These are phyloP conservation scores for Fukomys damarensis DNA, from an alignment of 2,113 vertebrate species.

Conservation along the genomic window DNA sequence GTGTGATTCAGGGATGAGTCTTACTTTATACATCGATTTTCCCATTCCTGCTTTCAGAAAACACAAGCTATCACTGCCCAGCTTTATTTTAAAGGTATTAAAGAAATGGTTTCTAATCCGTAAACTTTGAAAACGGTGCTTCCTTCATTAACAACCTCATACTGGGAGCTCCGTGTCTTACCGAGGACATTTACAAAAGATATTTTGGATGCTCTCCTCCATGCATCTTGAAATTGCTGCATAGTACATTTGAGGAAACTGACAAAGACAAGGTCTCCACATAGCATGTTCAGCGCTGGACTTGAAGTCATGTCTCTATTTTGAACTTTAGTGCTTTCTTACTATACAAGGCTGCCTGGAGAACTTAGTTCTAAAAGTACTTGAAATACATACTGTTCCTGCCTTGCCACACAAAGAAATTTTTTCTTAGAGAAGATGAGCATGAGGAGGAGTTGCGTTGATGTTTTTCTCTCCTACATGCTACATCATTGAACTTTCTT, in stretches of 20 bases:
- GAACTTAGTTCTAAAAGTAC: not conserved
- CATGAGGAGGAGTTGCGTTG: not conserved
- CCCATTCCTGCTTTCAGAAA: not conserved
- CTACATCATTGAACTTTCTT: not conserved
- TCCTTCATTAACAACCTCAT: not conserved
- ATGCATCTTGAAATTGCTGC: not conserved
- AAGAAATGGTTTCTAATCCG: not conserved
- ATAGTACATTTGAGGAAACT: not conserved
- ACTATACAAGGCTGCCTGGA: no score
- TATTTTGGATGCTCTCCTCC: not conserved
- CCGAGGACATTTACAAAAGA: not conserved
- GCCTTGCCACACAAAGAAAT: not conserved
- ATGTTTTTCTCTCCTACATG: not conserved
- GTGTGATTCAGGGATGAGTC: not conserved
- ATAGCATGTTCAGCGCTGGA: not conserved
- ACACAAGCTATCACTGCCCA: not conserved
- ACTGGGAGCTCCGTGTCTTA: not conserved
- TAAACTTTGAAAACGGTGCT: not conserved
- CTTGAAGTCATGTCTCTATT: not conserved
- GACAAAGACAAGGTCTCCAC: not conserved
- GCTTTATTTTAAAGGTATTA: not conserved
- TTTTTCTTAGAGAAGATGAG: not conserved
- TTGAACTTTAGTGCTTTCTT: not conserved
- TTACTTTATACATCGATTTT: not conserved
- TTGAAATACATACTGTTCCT: not conserved